A percentile compares a stretch with the other conserved stretches of the same genome.
Evolutionary conservation across 2,888 invertebrate genomes (phyloP).

Genomic region (Apamea epomidion): DNA sequence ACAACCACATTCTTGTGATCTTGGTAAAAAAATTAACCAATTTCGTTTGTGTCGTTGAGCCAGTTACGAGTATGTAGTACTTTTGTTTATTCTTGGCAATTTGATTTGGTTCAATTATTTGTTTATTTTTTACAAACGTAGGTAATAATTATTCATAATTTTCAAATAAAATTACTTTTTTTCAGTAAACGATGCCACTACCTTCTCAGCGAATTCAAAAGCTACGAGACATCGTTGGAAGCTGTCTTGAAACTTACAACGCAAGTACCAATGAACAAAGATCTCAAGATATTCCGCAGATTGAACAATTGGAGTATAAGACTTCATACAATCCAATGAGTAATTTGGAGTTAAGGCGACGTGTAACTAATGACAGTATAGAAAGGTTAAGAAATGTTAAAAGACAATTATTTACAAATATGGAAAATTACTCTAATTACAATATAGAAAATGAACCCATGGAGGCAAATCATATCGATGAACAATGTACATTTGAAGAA

Average conservation of each 20-base stretch:
- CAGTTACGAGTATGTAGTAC: constrained; percentile 22
- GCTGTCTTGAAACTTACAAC: constrained; percentile 16
- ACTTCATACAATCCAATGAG: constrained; percentile 23
- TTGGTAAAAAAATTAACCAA: constrained; percentile 22
- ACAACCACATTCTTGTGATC: constrained; percentile 21
- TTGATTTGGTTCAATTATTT: constrained; percentile 18
- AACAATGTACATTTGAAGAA: constrained; percentile 22
- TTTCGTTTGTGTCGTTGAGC: constrained; percentile 22
- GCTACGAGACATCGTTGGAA: constrained; percentile 16
- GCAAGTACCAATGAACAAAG: constrained; percentile 24
- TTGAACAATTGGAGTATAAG: constrained; percentile 28
- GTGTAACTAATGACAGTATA: constrained; percentile 28
- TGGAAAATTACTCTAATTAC: constrained; percentile 24
- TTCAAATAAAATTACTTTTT: constrained; percentile 19
- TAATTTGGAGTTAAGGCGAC: constrained; percentile 14
- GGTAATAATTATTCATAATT: constrained; percentile 15
- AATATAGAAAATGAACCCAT: constrained; percentile 25
- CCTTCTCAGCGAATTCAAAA: constrained; percentile 17
- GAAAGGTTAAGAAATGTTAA: constrained; percentile 18
- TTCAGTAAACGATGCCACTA: constrained; percentile 17
- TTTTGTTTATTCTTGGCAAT: constrained; percentile 21
- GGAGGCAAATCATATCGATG: constrained; percentile 22
- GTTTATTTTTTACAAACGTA: constrained; percentile 17
- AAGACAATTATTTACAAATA: constrained; percentile 16
- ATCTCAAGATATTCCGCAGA: constrained; percentile 24